Evolutionary conservation across 2,113 vertebrate species (phyloP), one percentile per base, ranked within the genome.

Genomic region (Megaceryle torquata): DNA sequence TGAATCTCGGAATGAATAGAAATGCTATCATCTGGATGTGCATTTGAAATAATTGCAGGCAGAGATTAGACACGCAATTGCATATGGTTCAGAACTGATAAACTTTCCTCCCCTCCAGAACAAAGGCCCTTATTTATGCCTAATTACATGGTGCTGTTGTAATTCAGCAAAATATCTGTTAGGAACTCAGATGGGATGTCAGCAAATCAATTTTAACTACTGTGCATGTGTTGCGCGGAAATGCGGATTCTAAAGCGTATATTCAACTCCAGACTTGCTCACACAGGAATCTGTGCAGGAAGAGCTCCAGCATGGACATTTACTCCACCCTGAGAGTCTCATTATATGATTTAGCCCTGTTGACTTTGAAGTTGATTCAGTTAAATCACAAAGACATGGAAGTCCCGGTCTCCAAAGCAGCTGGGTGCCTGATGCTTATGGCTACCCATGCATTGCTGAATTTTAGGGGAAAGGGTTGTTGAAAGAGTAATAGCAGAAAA

Each of bases 61-160:
- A 96, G 88, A 96, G 86, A 96, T 96, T 94, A 96, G 95, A 85
- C 95, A 96, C 4, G 28, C 91, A 94, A 82, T 82, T 96, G 86
- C 92, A 95, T 96, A 91, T 92, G 92, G 92, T 85, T 96, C 61
- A 57, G 92, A 91, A 81, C 24, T 84, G 86, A 92, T 91, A 93
- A 92, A 92, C 91, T 90, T 96, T 85, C 88, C 74, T 93, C 83
- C 74, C 69, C 46, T 91, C 31, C 57, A 81, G 77, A 96, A 92
- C 46, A 94, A 94, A 94, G 48, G 69, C 69, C 33, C 33, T 95
- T 96, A 88, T 94, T 95, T 93, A 65, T 85, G 37, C 70, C 83
- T 84, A 92, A 96, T 95, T 94, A 72, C 83, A 50, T 17, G 54
- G 28, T 72, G 65, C 81, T 84, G 56, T 71, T 92, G 63, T 92